Evolutionary conservation across 1,140 invertebrate genomes (phyloP).

Genomic region (Drosophila grimshawi): DNA sequence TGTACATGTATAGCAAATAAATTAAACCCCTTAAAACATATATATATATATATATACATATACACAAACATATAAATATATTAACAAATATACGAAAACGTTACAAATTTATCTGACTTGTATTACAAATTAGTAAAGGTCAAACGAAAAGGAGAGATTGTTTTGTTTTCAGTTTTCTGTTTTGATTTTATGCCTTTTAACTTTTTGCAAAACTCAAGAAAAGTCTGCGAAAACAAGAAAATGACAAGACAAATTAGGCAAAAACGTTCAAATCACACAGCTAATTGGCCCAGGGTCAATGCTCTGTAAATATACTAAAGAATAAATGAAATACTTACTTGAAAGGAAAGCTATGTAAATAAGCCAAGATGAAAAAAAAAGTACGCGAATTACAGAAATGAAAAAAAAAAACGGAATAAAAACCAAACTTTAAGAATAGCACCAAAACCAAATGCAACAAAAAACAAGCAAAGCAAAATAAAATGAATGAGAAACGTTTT

Average conservation of each 20-base stretch:
- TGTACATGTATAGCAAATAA: conserved; percentile 38
- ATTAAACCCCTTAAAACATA: conserved; percentile 22
- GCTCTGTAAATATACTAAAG: conserved; percentile 71
- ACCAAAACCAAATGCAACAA: conserved; percentile 13
- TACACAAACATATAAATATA: conserved; percentile 17
- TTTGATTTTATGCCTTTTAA: conserved; percentile 45
- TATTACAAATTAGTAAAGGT: conserved; percentile 31
- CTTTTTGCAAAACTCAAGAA: conserved; percentile 46
- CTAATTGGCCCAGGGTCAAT: conserved; percentile 51
- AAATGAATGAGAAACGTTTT: conserved; percentile 57
- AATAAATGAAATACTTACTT: conserved; percentile 32
- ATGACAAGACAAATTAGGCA: conserved; percentile 9
- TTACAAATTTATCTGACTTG: conserved; percentile 32
- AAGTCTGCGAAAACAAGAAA: conserved; percentile 55
- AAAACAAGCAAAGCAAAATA: conserved; percentile 14
- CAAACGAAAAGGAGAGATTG: conserved; percentile 19
- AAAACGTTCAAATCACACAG: conserved; percentile 46
- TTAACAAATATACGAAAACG: conserved; percentile 21
- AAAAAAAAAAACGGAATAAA: conserved; percentile 36
- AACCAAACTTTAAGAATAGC: conserved; percentile 18
- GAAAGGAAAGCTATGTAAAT: conserved; percentile 71
- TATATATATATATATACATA: conserved; percentile 15
- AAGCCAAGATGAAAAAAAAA: conserved; percentile 40
- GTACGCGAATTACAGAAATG: conserved; percentile 18
- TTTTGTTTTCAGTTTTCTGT: conserved; percentile 28